Base-by-base conservation (phyloP, 2,888 invertebrate genomes). In the Drosophila longiperda region DNA sequence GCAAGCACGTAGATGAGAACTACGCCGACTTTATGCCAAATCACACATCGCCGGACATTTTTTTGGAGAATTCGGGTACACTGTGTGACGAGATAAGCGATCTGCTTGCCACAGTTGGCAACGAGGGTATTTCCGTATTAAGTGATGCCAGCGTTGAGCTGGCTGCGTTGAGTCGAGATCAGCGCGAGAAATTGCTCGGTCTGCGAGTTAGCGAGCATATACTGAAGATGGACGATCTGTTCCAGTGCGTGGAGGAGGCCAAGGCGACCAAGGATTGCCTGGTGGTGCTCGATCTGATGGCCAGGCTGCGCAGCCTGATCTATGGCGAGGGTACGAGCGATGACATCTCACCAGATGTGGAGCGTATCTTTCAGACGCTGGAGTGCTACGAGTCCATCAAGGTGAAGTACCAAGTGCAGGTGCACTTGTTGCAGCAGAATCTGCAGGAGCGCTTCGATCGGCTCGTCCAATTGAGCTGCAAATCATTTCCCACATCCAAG, bases 91-190 rank as follows among this genome's bases (percentile, higher is more conserved):
- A 93, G 65, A 88, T 92, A 0, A 84, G 86, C 32, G 75, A 91
- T 33, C 67, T 93, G 12, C 73, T 93, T 0, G 82, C 90, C 20
- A 88, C 84, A n/a, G 80, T 97, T 72, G 95, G 96, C 83, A 94
- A 94, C 57, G 94, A 94, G 69, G 95, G 95, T 0, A 94, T 95
- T 91, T 93, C 94, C 29, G 95, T 96, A 75, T 93, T 96, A 48
- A 92, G 94, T 3, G 94, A 95, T 66, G 95, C 95, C 0, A 94
- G 94, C 59, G 94, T 94, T 55, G 95, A 95, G 86, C 93, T 96
- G 77, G 94, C 95, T 93, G 95, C 50, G 15, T 23, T 45, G 23
- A 93, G 94, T 0, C 90, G 93, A 17, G 93, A 94, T 40, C 91
- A 96, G 50, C 93, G 94, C 67, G 95, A 95, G 79, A 93, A 95